phyloP scores from a whole-genome alignment of 2,888 invertebrate genomes.

The Crematogaster levior region DNA sequence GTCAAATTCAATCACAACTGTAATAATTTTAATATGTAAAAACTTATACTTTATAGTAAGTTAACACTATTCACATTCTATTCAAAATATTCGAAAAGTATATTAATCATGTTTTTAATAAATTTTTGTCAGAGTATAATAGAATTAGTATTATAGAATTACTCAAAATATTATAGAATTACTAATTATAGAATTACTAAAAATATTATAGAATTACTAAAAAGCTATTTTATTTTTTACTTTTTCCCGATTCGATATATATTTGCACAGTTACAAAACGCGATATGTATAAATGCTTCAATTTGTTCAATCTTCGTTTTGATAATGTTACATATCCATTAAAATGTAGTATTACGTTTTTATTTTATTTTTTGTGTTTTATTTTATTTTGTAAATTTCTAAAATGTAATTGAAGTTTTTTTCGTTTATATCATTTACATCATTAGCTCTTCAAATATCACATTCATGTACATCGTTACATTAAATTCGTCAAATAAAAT shows the following conservation, averaged over 20 bases:
- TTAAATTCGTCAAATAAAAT: neutral
- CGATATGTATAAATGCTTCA: neutral
- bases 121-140: neutral
- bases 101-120: neutral
- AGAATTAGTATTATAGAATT: no score
- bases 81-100: neutral
- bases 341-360: neutral
- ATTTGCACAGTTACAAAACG: neutral
- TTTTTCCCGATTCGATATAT: neutral
- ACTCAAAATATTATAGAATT: no score
- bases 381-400: neutral
- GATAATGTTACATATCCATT: neutral
- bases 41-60: neutral
- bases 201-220: constrained; percentile 6
- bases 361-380: constrained; percentile 4
- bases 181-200: no score
- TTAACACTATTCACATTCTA: neutral
- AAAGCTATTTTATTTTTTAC: constrained; percentile 8
- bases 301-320: constrained; percentile 14
- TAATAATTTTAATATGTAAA: neutral
- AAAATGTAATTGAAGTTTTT: neutral
- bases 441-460: neutral
- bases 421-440: neutral
- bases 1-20: neutral
- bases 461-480: no score